Base-by-base conservation (phyloP, 2,797 vertebrate species). In the Hydrocynus forskahlii region DNA sequence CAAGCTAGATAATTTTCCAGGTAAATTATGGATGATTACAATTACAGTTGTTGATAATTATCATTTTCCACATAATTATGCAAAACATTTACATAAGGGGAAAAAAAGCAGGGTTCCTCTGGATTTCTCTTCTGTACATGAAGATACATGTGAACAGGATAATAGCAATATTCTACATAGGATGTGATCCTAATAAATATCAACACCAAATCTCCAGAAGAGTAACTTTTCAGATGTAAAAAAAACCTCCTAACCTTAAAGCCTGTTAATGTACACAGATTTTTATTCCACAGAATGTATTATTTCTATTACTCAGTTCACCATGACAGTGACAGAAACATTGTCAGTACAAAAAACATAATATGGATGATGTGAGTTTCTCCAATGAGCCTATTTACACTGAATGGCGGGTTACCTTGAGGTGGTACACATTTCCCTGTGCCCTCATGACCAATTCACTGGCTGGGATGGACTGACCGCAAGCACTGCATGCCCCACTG, bases 361-460 rank as follows among this genome's bases (percentile, higher is more conserved):
- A 14, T 12, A 23, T 50, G 45, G 12, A 69, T 17, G 5, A 29
- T 19, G 23, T 29, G 1, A 13, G 13, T 8, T 16, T 38, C 14
- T 38, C 29, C 62, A 64, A 64, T 8, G 38, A 17, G 16, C 10
- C 3, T 19, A 25, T 48, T 54, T 7, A 23, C 4, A 19, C 17
- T 43, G 43, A 64, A 48, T 69, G 60, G 75, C 57, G 57, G 21
- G 64, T 93, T 96, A 99, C 98, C 97, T 99, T 99, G 92, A 99
- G 97, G 95, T 99, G 98, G 94, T 98, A 99, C 89, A 99, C 98
- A 50, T 98, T 99, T 92, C 97, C 97, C 92, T 99, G 98, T 64
- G 97, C 97, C 92, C 97, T 96, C 98, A 99, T 99, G 93, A 99
- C 98, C 90, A 99, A 95, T 90, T 99, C 97, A 1, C 97, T 99